Evolutionary conservation across 2,888 invertebrate species (phyloP).

Genomic region (Tachina grossa): DNA sequence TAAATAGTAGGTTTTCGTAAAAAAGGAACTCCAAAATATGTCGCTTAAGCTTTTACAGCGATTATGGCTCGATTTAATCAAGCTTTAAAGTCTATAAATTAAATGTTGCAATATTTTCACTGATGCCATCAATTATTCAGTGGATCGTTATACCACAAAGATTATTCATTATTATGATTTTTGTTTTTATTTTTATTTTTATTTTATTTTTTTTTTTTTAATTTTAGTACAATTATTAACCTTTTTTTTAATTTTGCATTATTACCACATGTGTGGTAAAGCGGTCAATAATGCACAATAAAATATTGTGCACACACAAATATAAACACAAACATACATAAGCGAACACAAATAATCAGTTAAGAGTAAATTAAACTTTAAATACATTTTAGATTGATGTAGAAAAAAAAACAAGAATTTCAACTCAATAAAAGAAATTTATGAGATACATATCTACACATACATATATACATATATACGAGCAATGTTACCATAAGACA

Average conservation of each 20-base stretch:
- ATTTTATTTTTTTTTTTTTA: slow-evolving; percentile 35
- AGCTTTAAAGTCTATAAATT: slow-evolving; percentile 15
- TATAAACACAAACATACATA: neutral
- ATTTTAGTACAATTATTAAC: slow-evolving; percentile 16
- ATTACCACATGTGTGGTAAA: slow-evolving; percentile 70
- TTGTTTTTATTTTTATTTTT: slow-evolving; percentile 37
- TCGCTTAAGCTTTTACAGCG: too few species aligned
- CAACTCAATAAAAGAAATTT: neutral
- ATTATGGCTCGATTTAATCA: slow-evolving; percentile 12
- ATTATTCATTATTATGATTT: slow-evolving; percentile 56
- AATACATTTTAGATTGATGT: slow-evolving; percentile 28
- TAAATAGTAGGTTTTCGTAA: too few species aligned
- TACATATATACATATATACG: too few species aligned
- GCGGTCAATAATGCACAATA: slow-evolving; percentile 70
- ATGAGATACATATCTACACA: too few species aligned
- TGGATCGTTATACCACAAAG: slow-evolving; percentile 69
- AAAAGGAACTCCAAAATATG: too few species aligned
- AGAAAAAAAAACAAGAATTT: neutral
- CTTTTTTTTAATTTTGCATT: slow-evolving; percentile 54
- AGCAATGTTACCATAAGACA: too few species aligned
- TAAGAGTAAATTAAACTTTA: slow-evolving; percentile 66
- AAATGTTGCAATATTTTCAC: slow-evolving; percentile 39
- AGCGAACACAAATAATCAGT: slow-evolving; percentile 38
- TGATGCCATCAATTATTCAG: slow-evolving; percentile 62
- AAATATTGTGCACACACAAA: slow-evolving; percentile 53